phyloP scores from a whole-genome alignment of 1,140 invertebrate species.

The Calosoma granatense region DNA sequence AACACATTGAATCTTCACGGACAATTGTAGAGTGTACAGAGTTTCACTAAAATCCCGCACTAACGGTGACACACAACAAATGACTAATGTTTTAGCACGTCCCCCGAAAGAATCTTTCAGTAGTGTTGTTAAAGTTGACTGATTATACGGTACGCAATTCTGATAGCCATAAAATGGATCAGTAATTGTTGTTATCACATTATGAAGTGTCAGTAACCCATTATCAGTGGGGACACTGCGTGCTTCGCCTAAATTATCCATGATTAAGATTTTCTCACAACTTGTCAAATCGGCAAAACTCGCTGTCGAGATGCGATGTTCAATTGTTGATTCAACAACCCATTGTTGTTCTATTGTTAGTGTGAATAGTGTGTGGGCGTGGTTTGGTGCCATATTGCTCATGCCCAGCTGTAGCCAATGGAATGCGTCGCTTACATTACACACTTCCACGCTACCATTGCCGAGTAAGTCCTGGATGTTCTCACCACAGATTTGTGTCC shows the following conservation, averaged over 20 bases:
- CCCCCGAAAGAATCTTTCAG: constrained; percentile 58
- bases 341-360: constrained; percentile 57
- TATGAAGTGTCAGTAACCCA: constrained; percentile 48
- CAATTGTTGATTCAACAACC: constrained; percentile 42
- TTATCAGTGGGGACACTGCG: constrained; percentile 36
- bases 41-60: constrained; percentile 50
- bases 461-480: constrained; percentile 30
- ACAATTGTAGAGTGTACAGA: constrained; percentile 49
- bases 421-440: constrained; percentile 31
- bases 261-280: constrained; percentile 42
- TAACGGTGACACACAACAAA: constrained; percentile 51
- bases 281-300: constrained; percentile 55
- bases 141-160: constrained; percentile 41
- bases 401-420: constrained; percentile 35
- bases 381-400: constrained; percentile 26
- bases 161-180: constrained; percentile 41
- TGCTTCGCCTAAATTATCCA: constrained; percentile 31
- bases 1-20: constrained; percentile 47
- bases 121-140: constrained; percentile 53
- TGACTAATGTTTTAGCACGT: constrained; percentile 52
- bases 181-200: constrained; percentile 47
- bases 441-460: constrained; percentile 25
- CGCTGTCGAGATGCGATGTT: constrained; percentile 53
- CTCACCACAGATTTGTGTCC: constrained; percentile 46
- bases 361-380: constrained; percentile 51